These are phyloP conservation scores for Pipa parva DNA, from an alignment of 2,113 vertebrate species.

Conservation along the genomic window DNA sequence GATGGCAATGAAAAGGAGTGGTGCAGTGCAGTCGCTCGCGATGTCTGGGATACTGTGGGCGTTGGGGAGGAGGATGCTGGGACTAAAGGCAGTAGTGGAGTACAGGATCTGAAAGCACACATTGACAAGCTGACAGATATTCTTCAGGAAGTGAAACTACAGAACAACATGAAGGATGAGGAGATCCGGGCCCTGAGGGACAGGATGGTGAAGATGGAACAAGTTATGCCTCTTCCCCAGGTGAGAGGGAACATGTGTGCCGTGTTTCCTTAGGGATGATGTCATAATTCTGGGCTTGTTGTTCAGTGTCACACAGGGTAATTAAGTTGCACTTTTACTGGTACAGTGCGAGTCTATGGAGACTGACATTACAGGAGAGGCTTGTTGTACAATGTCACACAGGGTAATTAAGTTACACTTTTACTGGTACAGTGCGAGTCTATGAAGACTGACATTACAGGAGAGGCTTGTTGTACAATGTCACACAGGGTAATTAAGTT, in stretches of 20 bases:
- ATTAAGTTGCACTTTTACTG: no score
- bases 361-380: no score
- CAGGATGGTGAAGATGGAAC: slow-evolving; percentile 85
- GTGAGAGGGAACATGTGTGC: slow-evolving; percentile 54
- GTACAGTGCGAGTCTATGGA: no score
- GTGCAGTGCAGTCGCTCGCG: slow-evolving; percentile 75
- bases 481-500: no score
- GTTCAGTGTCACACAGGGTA: no score
- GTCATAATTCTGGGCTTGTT: no score
- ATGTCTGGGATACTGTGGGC: slow-evolving; percentile 85
- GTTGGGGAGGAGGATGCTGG: slow-evolving; percentile 65
- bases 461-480: no score
- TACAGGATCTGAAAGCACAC: slow-evolving; percentile 77
- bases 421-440: no score
- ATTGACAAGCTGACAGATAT: slow-evolving; percentile 83
- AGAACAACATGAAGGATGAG: slow-evolving; percentile 89
- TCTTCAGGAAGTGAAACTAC: slow-evolving; percentile 81
- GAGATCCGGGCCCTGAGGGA: slow-evolving; percentile 79
- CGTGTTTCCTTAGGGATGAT: no score
- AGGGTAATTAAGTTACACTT: no score
- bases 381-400: no score
- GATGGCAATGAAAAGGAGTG: slow-evolving; percentile 69
- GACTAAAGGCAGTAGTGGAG: slow-evolving; percentile 44
- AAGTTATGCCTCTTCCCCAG: slow-evolving; percentile 72
- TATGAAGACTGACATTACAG: no score